These are phyloP conservation scores for Lepus americanus DNA, from an alignment of 2,113 vertebrate genomes.

Conservation along the genomic window DNA sequence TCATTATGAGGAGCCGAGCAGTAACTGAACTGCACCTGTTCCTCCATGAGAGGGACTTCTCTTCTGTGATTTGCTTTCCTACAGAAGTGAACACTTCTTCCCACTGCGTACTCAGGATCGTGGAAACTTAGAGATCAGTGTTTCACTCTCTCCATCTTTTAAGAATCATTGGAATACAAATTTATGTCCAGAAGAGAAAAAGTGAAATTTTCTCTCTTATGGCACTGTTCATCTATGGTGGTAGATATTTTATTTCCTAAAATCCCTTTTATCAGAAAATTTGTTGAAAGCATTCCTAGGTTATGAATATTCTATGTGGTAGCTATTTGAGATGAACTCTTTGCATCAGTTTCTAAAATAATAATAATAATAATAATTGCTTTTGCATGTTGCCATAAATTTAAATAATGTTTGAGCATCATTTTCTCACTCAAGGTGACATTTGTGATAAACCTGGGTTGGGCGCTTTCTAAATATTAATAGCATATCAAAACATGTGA, in stretches of 20 bases:
- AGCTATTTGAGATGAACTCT: constrained; percentile 68
- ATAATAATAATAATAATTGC: constrained; percentile 74
- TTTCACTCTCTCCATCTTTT: background rate
- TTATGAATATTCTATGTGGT: constrained; percentile 73
- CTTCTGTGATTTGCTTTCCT: background rate
- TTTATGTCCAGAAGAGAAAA: constrained; percentile 23
- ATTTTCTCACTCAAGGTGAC: constrained; percentile 75
- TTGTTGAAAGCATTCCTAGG: background rate
- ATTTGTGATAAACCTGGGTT: constrained; percentile 73
- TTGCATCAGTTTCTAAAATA: constrained; percentile 73
- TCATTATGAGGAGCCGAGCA: background rate
- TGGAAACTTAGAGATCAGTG: background rate
- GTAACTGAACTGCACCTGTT: background rate
- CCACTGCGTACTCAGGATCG: background rate
- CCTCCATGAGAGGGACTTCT: background rate
- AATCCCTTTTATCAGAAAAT: constrained; percentile 68
- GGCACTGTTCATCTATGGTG: background rate
- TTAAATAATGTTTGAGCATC: constrained; percentile 77
- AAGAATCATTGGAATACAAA: background rate
- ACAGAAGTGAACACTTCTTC: background rate
- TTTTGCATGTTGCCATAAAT: constrained; percentile 74
- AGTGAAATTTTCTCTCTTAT: background rate
- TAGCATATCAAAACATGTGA: constrained; percentile 72
- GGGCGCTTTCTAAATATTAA: constrained; percentile 79
- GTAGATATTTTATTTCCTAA: constrained; percentile 45